phyloP scores from a whole-genome alignment of 2,888 invertebrate species.

The Trisateles emortualis region DNA sequence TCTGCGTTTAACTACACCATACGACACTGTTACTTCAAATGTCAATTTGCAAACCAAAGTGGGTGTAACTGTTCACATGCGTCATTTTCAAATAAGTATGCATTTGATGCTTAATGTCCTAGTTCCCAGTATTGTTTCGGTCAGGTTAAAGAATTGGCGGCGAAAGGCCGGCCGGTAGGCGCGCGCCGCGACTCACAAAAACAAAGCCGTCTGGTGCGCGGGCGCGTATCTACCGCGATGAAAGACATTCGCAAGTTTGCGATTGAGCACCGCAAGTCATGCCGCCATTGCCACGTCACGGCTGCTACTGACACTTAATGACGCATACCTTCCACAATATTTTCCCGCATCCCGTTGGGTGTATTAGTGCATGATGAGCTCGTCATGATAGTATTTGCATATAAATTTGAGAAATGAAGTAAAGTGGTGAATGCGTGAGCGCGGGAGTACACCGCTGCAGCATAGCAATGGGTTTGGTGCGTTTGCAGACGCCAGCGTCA shows the following conservation, averaged over 20 bases:
- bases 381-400: constrained; percentile 19
- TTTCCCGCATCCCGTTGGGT: constrained; percentile 1
- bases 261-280: constrained; percentile 48
- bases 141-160: constrained; percentile 70
- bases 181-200: constrained; percentile 81
- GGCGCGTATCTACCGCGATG: constrained; percentile 58
- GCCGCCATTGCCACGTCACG: constrained; percentile 42
- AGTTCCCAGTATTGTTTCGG: constrained; percentile 78
- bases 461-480: constrained; percentile 74
- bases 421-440: constrained; percentile 65
- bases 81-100: constrained; percentile 46
- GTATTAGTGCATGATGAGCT: background rate
- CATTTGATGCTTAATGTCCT: constrained; percentile 66
- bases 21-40: constrained; percentile 24
- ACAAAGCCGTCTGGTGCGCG: constrained; percentile 72
- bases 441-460: constrained; percentile 60
- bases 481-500: constrained; percentile 76
- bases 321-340: constrained; percentile 34
- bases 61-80: constrained; percentile 31
- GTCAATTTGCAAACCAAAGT: constrained; percentile 41
- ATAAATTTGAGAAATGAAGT: constrained; percentile 66
- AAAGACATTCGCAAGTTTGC: constrained; percentile 46
- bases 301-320: constrained; percentile 26
- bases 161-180: constrained; percentile 64
- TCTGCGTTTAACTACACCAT: constrained; percentile 14